These are phyloP conservation scores for Apodemia mormo DNA, from an alignment of 2,888 invertebrate species.

Conservation along the genomic window DNA sequence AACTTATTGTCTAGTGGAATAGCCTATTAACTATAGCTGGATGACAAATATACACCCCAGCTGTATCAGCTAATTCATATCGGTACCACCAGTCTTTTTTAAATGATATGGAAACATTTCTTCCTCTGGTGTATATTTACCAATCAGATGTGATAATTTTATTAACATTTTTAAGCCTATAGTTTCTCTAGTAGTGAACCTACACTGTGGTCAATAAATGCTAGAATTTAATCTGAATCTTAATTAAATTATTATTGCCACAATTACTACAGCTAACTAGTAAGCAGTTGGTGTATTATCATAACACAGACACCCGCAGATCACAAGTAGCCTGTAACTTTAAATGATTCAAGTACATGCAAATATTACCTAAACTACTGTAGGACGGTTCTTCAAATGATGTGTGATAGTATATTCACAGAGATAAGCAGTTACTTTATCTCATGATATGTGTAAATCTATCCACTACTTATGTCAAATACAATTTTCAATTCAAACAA, in stretches of 20 bases:
- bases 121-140: neutral
- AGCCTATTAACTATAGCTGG: constrained; percentile 38
- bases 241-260: constrained; percentile 1
- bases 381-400: constrained; percentile 68
- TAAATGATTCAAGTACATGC: constrained; percentile 37
- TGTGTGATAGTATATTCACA: constrained; percentile 43
- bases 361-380: constrained; percentile 53
- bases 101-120: neutral
- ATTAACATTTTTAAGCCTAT: neutral
- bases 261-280: neutral
- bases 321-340: constrained; percentile 34
- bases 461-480: constrained; percentile 32
- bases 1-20: constrained; percentile 81
- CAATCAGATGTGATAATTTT: neutral
- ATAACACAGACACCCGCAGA: constrained; percentile 12
- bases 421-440: constrained; percentile 52
- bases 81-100: neutral
- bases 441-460: constrained; percentile 60
- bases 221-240: constrained; percentile 1
- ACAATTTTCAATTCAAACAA: constrained; percentile 5
- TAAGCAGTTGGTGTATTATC: constrained; percentile 7
- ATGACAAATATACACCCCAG: constrained; percentile 22
- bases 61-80: neutral
- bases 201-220: constrained; percentile 11
- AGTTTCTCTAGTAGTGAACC: constrained; percentile 11